Evolutionary conservation across 2,797 vertebrate genomes (phyloP).

Genomic region (Pantherophis alleghaniensis): DNA sequence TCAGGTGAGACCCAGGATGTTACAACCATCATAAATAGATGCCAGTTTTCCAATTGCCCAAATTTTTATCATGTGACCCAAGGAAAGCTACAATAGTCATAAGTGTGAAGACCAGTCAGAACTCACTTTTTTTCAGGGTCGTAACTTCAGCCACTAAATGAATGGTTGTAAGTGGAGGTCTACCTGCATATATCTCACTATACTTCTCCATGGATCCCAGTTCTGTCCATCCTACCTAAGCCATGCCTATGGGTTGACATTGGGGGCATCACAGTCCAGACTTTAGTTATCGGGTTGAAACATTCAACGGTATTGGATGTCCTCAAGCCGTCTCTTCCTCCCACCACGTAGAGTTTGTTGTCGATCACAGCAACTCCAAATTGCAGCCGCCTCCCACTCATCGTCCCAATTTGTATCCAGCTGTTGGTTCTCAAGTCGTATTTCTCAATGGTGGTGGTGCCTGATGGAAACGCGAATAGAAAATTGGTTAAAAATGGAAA

Average conservation of each 20-base stretch:
- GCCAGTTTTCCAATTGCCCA: too few species aligned
- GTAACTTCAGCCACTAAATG: neutral
- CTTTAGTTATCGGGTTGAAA: constrained; percentile 89
- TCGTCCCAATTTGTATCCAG: constrained; percentile 90
- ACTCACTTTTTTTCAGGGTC: too few species aligned
- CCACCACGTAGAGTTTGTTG: constrained; percentile 93
- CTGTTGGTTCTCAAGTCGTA: constrained; percentile 94
- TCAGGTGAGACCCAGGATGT: too few species aligned
- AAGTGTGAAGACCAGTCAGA: too few species aligned
- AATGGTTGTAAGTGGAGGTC: neutral
- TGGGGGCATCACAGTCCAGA: constrained; percentile 95
- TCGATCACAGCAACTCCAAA: constrained; percentile 96
- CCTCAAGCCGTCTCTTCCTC: constrained; percentile 94
- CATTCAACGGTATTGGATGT: constrained; percentile 96
- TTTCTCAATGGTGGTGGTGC: constrained; percentile 93
- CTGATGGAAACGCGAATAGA: constrained; percentile 60
- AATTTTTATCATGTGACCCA: too few species aligned
- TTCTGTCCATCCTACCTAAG: constrained; percentile 76
- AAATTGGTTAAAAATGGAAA: neutral
- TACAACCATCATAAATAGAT: too few species aligned
- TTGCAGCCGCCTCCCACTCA: constrained; percentile 91
- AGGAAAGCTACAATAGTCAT: too few species aligned
- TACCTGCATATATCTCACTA: neutral
- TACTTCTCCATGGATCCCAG: neutral
- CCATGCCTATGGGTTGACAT: constrained; percentile 98